Conservation (phyloP, 2,113 vertebrate genomes). For the Collichthys lucidus region DNA sequence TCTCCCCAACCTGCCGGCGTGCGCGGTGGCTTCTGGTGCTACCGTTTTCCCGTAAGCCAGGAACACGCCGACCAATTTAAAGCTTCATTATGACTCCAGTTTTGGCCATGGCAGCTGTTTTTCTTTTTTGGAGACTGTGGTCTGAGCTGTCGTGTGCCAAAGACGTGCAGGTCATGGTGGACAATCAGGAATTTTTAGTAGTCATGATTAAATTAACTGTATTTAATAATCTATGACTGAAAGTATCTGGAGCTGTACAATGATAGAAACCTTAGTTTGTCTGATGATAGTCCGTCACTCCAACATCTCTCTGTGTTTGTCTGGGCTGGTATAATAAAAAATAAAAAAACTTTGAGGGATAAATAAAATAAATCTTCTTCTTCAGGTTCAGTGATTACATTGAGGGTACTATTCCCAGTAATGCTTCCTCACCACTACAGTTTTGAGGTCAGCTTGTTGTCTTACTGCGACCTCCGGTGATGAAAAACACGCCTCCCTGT, state of each 20-base stretch:
- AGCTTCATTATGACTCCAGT: slow-evolving; percentile 44
- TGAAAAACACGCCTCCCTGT: no score
- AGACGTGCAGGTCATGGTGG: slow-evolving; percentile 4
- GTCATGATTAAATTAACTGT: neutral
- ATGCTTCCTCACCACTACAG: no score
- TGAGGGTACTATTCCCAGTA: no score
- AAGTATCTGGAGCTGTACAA: neutral
- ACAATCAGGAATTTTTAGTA: neutral
- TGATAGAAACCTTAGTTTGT: neutral
- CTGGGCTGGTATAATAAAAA: no score
- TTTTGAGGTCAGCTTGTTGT: no score
- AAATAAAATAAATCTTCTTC: no score
- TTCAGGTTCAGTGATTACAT: no score
- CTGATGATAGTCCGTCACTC: no score
- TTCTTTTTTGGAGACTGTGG: slow-evolving; percentile 32
- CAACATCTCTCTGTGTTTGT: no score
- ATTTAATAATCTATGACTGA: neutral
- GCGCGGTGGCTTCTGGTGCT: slow-evolving; percentile 52
- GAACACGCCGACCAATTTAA: slow-evolving; percentile 53
- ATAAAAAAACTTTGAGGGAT: no score
- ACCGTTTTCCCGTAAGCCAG: slow-evolving; percentile 71
- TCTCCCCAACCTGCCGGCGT: slow-evolving; percentile 52
- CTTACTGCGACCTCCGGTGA: no score
- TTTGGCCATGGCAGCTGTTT: slow-evolving; percentile 40
- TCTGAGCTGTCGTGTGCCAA: slow-evolving; percentile 20